Conservation (phyloP, 2,797 vertebrate species). For the Hybognathus amarus region DNA sequence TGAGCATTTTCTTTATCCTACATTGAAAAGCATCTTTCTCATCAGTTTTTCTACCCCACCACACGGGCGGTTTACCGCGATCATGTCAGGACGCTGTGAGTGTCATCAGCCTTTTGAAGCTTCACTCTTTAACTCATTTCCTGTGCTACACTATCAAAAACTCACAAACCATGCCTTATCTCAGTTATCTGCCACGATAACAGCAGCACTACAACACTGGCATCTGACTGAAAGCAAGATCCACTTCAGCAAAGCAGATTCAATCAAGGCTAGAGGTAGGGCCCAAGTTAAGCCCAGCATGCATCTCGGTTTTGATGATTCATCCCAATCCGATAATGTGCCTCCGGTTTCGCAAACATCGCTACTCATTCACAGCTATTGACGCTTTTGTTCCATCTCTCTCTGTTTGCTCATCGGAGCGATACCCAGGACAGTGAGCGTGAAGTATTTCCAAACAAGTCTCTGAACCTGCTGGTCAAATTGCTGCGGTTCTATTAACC, state of each 20-base stretch:
- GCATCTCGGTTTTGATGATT: conserved; percentile 20
- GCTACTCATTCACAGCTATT: conserved; percentile 38
- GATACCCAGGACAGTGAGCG: conserved; percentile 35
- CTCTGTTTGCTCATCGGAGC: conserved; percentile 35
- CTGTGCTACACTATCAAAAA: conserved; percentile 14
- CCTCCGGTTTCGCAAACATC: neutral
- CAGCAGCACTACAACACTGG: neutral
- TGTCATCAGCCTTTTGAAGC: conserved; percentile 27
- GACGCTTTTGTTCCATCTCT: conserved; percentile 29
- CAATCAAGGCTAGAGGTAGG: neutral
- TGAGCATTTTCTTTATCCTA: neutral
- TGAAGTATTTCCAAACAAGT: conserved; percentile 55
- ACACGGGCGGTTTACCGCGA: neutral
- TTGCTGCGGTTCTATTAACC: conserved; percentile 17
- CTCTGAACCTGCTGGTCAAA: conserved; percentile 41
- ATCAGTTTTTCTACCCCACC: neutral
- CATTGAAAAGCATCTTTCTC: conserved; percentile 10
- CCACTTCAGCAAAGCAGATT: neutral
- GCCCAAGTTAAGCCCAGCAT: neutral
- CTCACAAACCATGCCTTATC: neutral
- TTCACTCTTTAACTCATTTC: conserved; percentile 27
- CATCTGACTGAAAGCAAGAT: neutral
- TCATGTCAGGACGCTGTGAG: conserved; percentile 6
- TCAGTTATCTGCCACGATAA: conserved; percentile 17
- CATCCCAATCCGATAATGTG: conserved; percentile 6